Evolutionary conservation across 2,113 vertebrate genomes (phyloP), one percentile per base, ranked within the genome.

Genomic region (Crotalus tigris): DNA sequence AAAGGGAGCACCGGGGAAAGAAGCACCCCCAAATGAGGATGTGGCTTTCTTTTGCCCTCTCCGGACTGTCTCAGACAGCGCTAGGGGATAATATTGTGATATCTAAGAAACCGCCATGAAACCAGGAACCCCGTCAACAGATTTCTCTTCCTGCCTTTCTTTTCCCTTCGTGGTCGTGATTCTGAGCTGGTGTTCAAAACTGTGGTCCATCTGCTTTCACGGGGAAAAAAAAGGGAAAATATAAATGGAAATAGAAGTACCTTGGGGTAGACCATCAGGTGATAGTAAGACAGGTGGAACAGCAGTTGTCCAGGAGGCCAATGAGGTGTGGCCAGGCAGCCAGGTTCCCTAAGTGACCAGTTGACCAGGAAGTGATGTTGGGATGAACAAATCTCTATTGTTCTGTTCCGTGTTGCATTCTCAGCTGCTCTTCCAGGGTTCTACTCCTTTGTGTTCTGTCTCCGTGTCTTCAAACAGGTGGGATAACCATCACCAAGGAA

Each of bases 391-490:
- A 17, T 87, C 54, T n/a, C 85, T 33, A 49, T 15, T 59, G 87
- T 92, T 92, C 91, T 49, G 26, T 87, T 87, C 91, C 58, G 6
- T 64, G 26, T 33, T 49, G 33, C 85, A 87, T 92, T 87, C 91
- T 86, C 46, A 9, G 91, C 51, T 61, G 91, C 53, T 21, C 29
- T 26, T 53, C 85, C 46, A 53, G 85, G 24, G 3, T 92, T 92
- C 91, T n/a, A 26, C 46, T 53, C 46, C 46, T 9, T n/a, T 87
- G 53, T 39, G 46, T 64, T 53, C 26, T 87, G n/a, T 15, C 23
- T 12, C 51, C 24, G 9, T 2, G 55, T 23, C 54, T n/a, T 44
- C 4, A 17, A 6, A n/a, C 55, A 21, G 24, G 26, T 49, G 33
- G 44, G 51, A 51, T 5, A 0, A 0, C 85, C 21, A 17, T 57